These are phyloP conservation scores for Cettia cetti DNA, from an alignment of 2,113 vertebrate species.

Conservation along the genomic window DNA sequence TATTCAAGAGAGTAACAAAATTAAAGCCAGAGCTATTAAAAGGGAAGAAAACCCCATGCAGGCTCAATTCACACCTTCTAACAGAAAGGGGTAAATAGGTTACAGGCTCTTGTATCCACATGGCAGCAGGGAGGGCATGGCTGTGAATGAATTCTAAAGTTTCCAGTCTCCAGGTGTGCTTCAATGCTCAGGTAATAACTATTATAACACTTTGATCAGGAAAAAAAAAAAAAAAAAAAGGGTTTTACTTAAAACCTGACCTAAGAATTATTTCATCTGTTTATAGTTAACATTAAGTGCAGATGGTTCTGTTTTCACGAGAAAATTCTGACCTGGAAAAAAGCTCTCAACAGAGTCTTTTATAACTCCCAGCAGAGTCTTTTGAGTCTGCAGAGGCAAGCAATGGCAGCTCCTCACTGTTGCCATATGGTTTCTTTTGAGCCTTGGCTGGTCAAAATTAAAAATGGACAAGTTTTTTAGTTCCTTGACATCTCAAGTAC, in stretches of 20 bases:
- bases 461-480: neutral
- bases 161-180: neutral
- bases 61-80: neutral
- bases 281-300: neutral
- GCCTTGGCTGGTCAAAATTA: neutral
- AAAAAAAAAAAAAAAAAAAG: neutral
- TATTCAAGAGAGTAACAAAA: neutral
- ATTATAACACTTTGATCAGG: neutral
- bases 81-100: neutral
- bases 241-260: neutral
- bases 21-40: neutral
- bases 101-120: neutral
- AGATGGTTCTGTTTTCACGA: neutral
- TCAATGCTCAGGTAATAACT: neutral
- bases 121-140: neutral
- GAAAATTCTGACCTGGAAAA: neutral
- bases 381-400: neutral
- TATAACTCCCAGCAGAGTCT: neutral
- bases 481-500: neutral
- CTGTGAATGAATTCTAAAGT: neutral
- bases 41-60: neutral
- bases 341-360: neutral
- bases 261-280: neutral
- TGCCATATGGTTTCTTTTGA: neutral
- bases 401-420: neutral